phyloP scores from a whole-genome alignment of 2,113 vertebrate genomes.

The Callopanchax toddi region DNA sequence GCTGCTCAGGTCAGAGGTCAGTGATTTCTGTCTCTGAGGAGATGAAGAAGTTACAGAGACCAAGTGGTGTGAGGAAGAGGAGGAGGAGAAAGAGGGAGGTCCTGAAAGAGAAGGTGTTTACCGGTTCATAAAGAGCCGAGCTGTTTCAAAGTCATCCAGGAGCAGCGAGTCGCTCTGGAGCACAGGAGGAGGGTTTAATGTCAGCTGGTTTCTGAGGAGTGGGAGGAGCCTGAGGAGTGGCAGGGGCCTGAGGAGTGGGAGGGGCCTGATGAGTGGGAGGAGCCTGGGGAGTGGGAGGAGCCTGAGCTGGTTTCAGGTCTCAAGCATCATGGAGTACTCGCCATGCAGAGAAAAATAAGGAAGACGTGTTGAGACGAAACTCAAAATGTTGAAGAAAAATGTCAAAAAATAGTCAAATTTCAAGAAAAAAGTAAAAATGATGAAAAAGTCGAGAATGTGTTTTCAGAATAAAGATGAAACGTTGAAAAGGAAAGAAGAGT shows the following conservation, averaged over 20 bases:
- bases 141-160: conserved; percentile 79
- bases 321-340: too few relatives aligned
- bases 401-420: too few relatives aligned
- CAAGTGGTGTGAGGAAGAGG: conserved; percentile 9
- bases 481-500: too few relatives aligned
- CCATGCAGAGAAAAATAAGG: too few relatives aligned
- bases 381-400: too few relatives aligned
- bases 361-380: too few relatives aligned
- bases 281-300: too few relatives aligned
- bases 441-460: too few relatives aligned
- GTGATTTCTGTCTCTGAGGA: conserved; percentile 22
- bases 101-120: conserved; percentile 73
- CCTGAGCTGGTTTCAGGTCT: too few relatives aligned
- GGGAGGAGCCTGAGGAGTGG: not conserved
- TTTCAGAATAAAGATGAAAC: too few relatives aligned
- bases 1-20: conserved; percentile 23
- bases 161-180: conserved; percentile 80
- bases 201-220: conserved; percentile 1
- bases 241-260: not conserved
- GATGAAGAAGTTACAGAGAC: conserved; percentile 46
- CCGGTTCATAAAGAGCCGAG: conserved; percentile 77
- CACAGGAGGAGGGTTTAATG: conserved; percentile 48
- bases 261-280: too few relatives aligned
- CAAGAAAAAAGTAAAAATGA: too few relatives aligned
- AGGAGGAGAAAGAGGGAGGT: conserved; percentile 30